Base-by-base conservation (phyloP, 2,888 invertebrate genomes). In the Nyleta sp. region DNA sequence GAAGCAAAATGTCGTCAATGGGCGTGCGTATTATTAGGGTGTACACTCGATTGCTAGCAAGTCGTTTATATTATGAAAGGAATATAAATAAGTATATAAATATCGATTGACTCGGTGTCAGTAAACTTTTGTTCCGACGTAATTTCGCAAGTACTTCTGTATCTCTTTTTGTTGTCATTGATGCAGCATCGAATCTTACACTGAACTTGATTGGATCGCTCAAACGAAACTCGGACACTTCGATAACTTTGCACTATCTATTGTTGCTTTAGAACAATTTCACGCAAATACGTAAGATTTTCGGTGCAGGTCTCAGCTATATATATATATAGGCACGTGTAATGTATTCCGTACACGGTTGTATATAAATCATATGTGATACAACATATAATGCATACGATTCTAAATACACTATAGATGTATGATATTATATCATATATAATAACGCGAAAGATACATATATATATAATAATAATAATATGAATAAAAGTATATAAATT, bases 281-380 rank as follows among this genome's bases (percentile, higher is more conserved):
- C 59, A 65, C 57, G 46, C 57, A 76, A 31, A 57, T 44, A 67
- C 57, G 60, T 78, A 74, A 74, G 71, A 60, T 53, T 53, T 70
- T 71, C 71, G 71, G 60, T 78, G 74, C 74, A 71, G 74, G 65
- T 78, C 62, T 74, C 64, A 74, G 44, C 71, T 78, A 71, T 72
- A 68, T 75, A 68, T 24, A 24, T 24, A 24, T 24, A 24, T 24
- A 57, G 42, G 24, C 57, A 46, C 72, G 71, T 68, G 79, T 75
- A 50, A 72, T 79, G 67, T 62, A 75, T 67, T 67, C 59, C 44
- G 46, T 79, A 55, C 79, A 79, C 72, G 75, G 35, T 48, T 77
- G 75, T 79, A 79, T 40, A 79, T 79, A 79, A 75, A 75, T 75
- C 75, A 79, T 73, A 78, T 79, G 75, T 79, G 79, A 79, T 79